Base-by-base conservation (phyloP, 2,113 vertebrate species). In the Prionailurus viverrinus region DNA sequence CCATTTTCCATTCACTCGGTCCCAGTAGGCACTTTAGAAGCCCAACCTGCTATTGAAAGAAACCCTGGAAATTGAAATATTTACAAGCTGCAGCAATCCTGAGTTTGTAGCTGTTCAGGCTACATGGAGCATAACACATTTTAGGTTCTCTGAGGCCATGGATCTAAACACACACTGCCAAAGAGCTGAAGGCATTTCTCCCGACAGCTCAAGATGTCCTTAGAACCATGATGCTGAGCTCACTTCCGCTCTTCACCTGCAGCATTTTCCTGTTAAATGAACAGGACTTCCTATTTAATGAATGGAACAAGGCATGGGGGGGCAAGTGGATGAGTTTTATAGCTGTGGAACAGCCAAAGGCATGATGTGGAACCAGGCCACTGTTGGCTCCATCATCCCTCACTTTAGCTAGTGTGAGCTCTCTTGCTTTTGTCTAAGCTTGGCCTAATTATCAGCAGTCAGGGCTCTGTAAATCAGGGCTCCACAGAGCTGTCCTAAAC, bases 391-490 rank as follows among this genome's bases (percentile, higher is more conserved):
- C 95, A 39, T 97, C 98, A 82, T 97, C 94, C 92, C 90, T 96
- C 96, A 89, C 89, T 92, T 98, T 92, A 98, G 89, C 95, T 97
- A 82, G 81, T 55, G 66, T 66, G 86, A 94, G 91, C 89, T 41
- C 96, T 48, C 95, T 95, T 96, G 91, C 97, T 97, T 98, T 97
- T 97, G 79, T 97, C 97, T 97, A 97, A 97, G 97, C 95, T 97
- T 96, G 96, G 96, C 84, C 97, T 98, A 98, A 98, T 98, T 98
- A 98, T 94, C 95, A 19, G 93, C 96, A 97, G 95, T 97, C 93
- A 69, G 91, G 96, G 95, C 82, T 95, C 98, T 94, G 96, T 98
- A 98, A 99, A 98, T 99, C 98, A 98, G 97, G 95, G 97, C 97
- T 96, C 96, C 94, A 83, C 97, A 96, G 68, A 96, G 88, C 97